phyloP scores from a whole-genome alignment of 2,888 invertebrate genomes.

The Lycia hirtaria region DNA sequence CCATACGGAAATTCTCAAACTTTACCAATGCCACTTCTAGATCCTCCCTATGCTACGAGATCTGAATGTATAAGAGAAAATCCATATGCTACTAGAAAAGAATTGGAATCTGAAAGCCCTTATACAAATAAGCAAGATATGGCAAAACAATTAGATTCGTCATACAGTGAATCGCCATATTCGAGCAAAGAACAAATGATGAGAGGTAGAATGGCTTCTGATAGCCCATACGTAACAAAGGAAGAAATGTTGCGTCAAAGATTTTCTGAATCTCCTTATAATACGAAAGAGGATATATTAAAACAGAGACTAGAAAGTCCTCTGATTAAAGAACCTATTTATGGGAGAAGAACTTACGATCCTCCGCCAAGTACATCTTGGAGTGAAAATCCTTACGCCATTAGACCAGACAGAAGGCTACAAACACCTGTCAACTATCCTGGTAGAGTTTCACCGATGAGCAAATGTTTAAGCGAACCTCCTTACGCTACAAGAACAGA shows the following conservation, averaged over 20 bases:
- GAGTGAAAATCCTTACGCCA: constrained; percentile 73
- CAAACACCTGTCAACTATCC: constrained; percentile 74
- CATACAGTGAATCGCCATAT: constrained; percentile 76
- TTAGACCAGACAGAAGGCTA: constrained; percentile 74
- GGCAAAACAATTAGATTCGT: constrained; percentile 64
- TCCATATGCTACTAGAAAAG: constrained; percentile 55
- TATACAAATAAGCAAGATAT: constrained; percentile 66
- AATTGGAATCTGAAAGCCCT: constrained; percentile 56
- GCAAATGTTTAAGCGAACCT: constrained; percentile 80
- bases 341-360: constrained; percentile 77
- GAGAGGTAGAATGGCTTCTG: constrained; percentile 68
- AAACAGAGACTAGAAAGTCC: constrained; percentile 74
- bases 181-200: constrained; percentile 79
- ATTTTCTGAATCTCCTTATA: constrained; percentile 81
- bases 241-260: constrained; percentile 82
- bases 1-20: constrained; percentile 76
- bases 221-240: constrained; percentile 79
- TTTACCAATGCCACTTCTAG: constrained; percentile 71
- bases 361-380: constrained; percentile 75
- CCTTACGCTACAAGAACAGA: constrained; percentile 77
- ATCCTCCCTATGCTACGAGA: constrained; percentile 60
- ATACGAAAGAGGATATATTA: constrained; percentile 78
- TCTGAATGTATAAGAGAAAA: constrained; percentile 56
- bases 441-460: constrained; percentile 73
- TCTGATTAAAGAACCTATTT: constrained; percentile 67